phyloP scores from a whole-genome alignment of 2,113 vertebrate genomes.

The Aphyosemion australe region DNA sequence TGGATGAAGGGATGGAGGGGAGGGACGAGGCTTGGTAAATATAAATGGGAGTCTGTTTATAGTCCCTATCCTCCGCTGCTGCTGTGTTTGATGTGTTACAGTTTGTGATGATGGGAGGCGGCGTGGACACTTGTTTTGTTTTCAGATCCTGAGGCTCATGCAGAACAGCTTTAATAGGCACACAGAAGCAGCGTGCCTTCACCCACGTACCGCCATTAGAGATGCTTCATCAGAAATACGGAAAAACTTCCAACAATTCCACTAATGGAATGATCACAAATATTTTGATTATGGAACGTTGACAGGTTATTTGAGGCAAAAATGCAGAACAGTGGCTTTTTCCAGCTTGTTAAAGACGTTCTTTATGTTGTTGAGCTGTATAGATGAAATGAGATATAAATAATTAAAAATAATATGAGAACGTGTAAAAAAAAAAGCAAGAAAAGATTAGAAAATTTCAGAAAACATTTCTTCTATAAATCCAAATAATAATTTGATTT shows the following conservation, averaged over 20 bases:
- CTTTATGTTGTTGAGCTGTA: too few species aligned
- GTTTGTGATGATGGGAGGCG: slow-evolving; percentile 49
- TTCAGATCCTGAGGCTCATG: slow-evolving; percentile 52
- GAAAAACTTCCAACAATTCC: slow-evolving; percentile 17
- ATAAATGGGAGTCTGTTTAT: slow-evolving; percentile 55
- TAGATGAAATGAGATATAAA: too few species aligned
- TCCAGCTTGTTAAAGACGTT: too few species aligned
- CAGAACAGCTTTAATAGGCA: slow-evolving; percentile 46
- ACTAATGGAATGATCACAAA: slow-evolving; percentile 10
- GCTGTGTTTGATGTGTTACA: slow-evolving; percentile 56
- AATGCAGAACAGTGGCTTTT: too few species aligned
- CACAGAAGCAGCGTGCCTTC: slow-evolving; percentile 31
- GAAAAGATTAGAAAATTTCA: too few species aligned
- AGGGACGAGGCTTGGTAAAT: slow-evolving; percentile 36
- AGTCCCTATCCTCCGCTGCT: slow-evolving; percentile 51
- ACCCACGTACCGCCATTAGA: slow-evolving; percentile 43
- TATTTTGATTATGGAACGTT: slow-evolving; percentile 12
- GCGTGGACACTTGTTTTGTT: slow-evolving; percentile 58
- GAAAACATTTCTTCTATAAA: too few species aligned
- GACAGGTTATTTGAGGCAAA: background rate
- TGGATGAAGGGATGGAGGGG: slow-evolving; percentile 55
- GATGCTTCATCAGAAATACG: slow-evolving; percentile 41
- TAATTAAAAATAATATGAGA: too few species aligned
- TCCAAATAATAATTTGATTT: too few species aligned
- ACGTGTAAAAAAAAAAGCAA: too few species aligned